Conservation (phyloP, 2,113 vertebrate species). For the Sebastes schlegelii region DNA sequence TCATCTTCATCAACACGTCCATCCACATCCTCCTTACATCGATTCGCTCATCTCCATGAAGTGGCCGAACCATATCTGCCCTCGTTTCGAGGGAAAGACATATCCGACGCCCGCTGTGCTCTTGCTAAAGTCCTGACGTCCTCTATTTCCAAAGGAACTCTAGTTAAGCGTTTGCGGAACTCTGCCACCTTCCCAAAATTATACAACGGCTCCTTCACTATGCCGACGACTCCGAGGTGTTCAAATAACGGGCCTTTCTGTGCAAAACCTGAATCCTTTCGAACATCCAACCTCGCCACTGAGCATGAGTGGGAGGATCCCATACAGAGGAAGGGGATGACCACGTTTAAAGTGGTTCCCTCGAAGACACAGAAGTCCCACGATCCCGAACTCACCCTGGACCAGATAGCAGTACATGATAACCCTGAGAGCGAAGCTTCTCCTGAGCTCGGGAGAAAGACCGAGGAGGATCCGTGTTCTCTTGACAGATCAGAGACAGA, state of each 20-base stretch:
- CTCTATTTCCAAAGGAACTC: constrained; percentile 50
- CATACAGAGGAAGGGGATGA: constrained; percentile 88
- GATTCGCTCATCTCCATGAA: constrained; percentile 12
- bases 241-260: not conserved
- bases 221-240: not conserved
- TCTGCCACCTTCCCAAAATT: constrained; percentile 41
- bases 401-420: not conserved
- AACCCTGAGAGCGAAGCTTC: not conserved
- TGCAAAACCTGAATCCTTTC: not conserved
- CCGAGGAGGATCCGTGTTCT: not conserved
- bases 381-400: constrained; percentile 61
- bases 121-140: constrained; percentile 73
- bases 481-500: not conserved
- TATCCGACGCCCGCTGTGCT: constrained; percentile 52
- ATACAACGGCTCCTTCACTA: not conserved
- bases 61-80: constrained; percentile 24
- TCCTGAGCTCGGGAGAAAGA: not conserved
- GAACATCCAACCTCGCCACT: not conserved
- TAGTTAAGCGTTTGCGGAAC: constrained; percentile 53
- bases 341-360: constrained; percentile 93
- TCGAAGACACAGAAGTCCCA: constrained; percentile 76
- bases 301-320: constrained; percentile 86
- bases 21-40: constrained; percentile 3
- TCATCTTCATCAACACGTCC: constrained; percentile 18
- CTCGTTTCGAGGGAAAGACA: constrained; percentile 35